Evolutionary conservation across 2,113 vertebrate genomes (phyloP), one percentile per base, ranked within the genome.

Genomic region (Oceanodroma tethys): DNA sequence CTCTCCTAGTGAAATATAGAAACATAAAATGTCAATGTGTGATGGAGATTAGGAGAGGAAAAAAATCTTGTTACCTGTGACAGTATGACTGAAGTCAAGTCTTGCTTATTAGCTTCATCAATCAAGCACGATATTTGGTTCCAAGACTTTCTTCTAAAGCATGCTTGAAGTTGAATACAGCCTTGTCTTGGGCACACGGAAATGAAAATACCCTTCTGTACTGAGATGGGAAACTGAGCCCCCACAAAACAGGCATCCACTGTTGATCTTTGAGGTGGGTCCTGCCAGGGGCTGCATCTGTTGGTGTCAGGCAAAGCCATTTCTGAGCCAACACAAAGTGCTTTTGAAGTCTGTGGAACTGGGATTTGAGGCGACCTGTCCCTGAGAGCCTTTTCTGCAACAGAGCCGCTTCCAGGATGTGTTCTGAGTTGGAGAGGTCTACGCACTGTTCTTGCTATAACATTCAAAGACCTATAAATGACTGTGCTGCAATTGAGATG

Each of bases 81-180:
- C 92, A 80, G 43, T 32, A 55, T 86, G 59, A 76, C 71, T 92
- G 45, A 94, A 96, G 52, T 95, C n/a, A 86, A 86, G 58, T 53
- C 74, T 83, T 94, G 42, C 48, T 95, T 79, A 93, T 93, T 96
- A 92, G 29, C 30, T 62, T 92, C 73, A 72, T 93, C 70, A 78
- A 9, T 89, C 73, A 72, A 82, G 21, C 38, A 36, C 88, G 79
- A 95, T 53, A 47, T 81, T 92, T 94, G 66, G 17, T 96, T 95
- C 42, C 26, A 63, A 82, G 78, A 18, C 65, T 85, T 85, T 65
- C 26, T 89, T 85, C 30, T 85, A 36, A 73, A 79, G 70, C 85
- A 30, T 2, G 4, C 13, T 68, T 85, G 43, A 75, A 1, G 0
- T 38, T 84, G 72, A 96, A 55, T 84, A 58, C 50, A 74, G 32